These are phyloP conservation scores for Apostichopus californicus DNA, from an alignment of 35 echinoderm and acorn worm genomes.

Conservation along the genomic window DNA sequence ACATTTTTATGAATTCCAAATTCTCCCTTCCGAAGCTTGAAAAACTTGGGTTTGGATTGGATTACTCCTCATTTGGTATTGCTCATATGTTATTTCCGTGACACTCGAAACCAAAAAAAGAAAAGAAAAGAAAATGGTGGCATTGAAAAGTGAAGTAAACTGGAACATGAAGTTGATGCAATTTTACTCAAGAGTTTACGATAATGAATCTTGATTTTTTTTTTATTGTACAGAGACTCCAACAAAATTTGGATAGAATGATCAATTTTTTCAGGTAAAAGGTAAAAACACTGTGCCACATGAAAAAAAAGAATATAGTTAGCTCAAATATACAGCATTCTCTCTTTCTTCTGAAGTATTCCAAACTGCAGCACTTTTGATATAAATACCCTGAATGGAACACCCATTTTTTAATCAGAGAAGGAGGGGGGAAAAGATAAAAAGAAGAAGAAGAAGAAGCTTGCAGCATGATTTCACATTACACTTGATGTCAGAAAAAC, in stretches of 20 bases:
- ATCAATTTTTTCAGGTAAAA: too few relatives aligned
- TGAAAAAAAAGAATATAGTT: neutral
- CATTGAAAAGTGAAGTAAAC: neutral
- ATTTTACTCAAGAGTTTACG: neutral
- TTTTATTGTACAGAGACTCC: neutral
- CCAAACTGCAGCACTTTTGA: neutral
- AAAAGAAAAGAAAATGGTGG: neutral
- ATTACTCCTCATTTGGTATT: neutral
- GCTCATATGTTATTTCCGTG: neutral
- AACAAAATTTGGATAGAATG: neutral
- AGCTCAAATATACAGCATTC: neutral
- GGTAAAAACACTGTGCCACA: neutral
- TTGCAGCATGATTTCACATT: conserved; percentile 10
- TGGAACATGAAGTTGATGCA: neutral
- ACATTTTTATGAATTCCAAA: neutral
- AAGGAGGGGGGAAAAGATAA: too few relatives aligned
- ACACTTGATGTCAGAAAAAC: neutral
- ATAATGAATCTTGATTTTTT: neutral
- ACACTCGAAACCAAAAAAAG: neutral
- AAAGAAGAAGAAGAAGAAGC: neutral
- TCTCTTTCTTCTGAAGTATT: neutral
- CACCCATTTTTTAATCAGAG: neutral
- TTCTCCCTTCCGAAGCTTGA: neutral
- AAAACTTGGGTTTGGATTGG: neutral
- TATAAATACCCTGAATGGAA: neutral